Conservation (phyloP, 2,888 invertebrate species). For the Leptopilina syphax region DNA sequence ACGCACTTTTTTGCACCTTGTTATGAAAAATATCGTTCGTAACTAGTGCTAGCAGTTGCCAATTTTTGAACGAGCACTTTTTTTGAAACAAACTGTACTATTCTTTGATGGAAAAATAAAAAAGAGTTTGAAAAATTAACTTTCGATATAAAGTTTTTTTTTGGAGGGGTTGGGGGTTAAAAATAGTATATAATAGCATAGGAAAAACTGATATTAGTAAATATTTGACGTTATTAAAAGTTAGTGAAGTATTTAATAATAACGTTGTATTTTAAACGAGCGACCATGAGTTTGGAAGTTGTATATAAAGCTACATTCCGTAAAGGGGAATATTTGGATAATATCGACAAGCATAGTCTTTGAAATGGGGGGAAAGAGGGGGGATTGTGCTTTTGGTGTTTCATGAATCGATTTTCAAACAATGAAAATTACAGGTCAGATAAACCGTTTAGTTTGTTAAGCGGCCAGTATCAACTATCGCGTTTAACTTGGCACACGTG, state of each 20-base stretch:
- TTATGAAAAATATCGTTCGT: too few species aligned
- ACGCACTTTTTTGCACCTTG: too few species aligned
- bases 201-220: not conserved
- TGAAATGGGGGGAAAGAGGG: too few species aligned
- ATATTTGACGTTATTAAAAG: not conserved
- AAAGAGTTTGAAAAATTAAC: too few species aligned
- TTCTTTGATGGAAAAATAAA: too few species aligned
- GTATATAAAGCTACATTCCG: conserved; percentile 8
- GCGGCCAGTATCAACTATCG: conserved; percentile 36
- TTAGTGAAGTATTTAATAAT: conserved; percentile 12
- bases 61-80: too few species aligned
- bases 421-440: conserved; percentile 28
- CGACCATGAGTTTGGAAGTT: conserved; percentile 21
- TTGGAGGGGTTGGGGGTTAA: not conserved
- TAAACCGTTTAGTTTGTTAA: conserved; percentile 27
- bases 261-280: not conserved
- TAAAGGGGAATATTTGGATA: conserved; percentile 24
- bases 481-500: conserved; percentile 44
- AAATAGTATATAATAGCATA: not conserved
- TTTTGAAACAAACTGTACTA: too few species aligned
- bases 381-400: not conserved
- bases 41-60: too few species aligned
- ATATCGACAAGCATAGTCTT: not conserved
- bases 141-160: not conserved
- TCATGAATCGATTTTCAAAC: conserved; percentile 30